phyloP scores from a whole-genome alignment of 2,797 vertebrate species.

The Philypnodon macrostomus region DNA sequence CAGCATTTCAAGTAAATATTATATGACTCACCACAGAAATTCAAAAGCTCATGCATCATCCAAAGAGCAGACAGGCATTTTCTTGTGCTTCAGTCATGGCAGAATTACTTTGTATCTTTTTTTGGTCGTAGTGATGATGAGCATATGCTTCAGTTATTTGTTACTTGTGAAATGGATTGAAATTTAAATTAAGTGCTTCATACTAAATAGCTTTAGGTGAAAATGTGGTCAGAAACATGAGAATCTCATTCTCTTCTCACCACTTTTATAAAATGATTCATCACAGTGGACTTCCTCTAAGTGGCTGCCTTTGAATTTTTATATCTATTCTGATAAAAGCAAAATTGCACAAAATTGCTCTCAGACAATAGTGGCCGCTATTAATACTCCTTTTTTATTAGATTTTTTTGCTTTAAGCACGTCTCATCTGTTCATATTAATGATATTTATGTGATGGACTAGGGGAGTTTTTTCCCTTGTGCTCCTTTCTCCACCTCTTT shows the following conservation, averaged over 20 bases:
- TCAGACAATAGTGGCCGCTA: slow-evolving; percentile 19
- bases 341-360: slow-evolving; percentile 50
- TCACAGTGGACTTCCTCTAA: slow-evolving; percentile 35
- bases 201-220: slow-evolving; percentile 17
- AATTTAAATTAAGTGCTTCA: slow-evolving; percentile 33
- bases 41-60: slow-evolving; percentile 53
- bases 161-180: slow-evolving; percentile 11
- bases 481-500: slow-evolving; percentile 40
- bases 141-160: slow-evolving; percentile 42
- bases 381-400: slow-evolving; percentile 35
- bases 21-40: slow-evolving; percentile 64
- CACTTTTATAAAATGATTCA: slow-evolving; percentile 39
- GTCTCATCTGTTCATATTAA: slow-evolving; percentile 29
- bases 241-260: slow-evolving; percentile 34
- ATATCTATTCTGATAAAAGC: slow-evolving; percentile 28
- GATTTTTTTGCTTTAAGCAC: slow-evolving; percentile 26
- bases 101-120: slow-evolving; percentile 47
- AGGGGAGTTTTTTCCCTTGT: slow-evolving; percentile 15
- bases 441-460: slow-evolving; percentile 50
- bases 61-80: slow-evolving; percentile 50
- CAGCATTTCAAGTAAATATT: slow-evolving; percentile 55
- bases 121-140: slow-evolving; percentile 15
- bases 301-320: slow-evolving; percentile 29
- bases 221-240: slow-evolving; percentile 30
- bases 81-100: slow-evolving; percentile 50